Base-by-base conservation (phyloP, 2,797 vertebrate species). In the Pipistrellus nathusii region DNA sequence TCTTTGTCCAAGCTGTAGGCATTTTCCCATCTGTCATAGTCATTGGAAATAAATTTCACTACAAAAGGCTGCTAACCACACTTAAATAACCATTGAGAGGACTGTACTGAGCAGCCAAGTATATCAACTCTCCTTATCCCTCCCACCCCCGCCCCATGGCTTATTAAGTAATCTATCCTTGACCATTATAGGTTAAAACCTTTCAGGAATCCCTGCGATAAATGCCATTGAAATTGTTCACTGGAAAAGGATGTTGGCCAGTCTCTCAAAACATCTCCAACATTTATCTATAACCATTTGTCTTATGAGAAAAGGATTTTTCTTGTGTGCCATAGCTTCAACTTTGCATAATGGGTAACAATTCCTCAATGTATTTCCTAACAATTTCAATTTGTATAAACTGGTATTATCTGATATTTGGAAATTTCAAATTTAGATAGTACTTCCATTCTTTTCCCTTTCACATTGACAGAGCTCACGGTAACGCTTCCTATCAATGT, bases 211-310 rank as follows among this genome's bases (percentile, higher is more conserved):
- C 5, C 8, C 6, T 41, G 48, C 51, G 53, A 81, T 68, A 8
- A 64, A n/a, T 85, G 30, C 3, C 53, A 75, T n/a, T 85, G 32
- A 94, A 95, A 75, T 23, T 27, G n/a, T 57, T 93, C n/a, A 87
- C 1, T 71, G 53, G 25, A 25, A 85, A 87, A 88, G 27, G 48
- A 83, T 62, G 82, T 5, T 20, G 55, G 4, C 11, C 46, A 27
- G 11, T 38, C 18, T 92, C 35, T 91, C 7, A 62, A 75, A 57
- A 27, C 18, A 30, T 77, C 12, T 73, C 76, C 59, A 84, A 27
- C 78, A 78, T 6, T 85, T 66, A 66, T 14, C 18, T 32, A 76
- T 3, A 27, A 4, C n/a, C 21, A 6, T 32, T 82, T 21, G 13
- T 17, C n/a, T 81, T 83, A 9, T 66, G 9, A 23, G 76, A 30